These are phyloP conservation scores for Ptychodera flava DNA, from an alignment of 35 echinoderm and acorn worm species.

Conservation along the genomic window DNA sequence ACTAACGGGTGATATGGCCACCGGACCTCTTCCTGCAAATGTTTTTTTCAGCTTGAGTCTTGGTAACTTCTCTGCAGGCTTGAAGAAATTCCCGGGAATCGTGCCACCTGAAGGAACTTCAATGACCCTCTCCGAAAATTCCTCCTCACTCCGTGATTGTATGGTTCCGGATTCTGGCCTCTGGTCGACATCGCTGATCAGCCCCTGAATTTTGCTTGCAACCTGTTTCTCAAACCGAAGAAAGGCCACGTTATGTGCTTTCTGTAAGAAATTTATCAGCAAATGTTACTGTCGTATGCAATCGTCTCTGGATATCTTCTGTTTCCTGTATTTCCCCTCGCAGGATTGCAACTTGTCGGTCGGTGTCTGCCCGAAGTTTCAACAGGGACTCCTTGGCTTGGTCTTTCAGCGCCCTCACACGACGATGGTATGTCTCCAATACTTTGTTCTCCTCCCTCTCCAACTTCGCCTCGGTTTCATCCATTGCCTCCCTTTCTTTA, in stretches of 20 bases:
- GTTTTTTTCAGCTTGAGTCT: too few species aligned
- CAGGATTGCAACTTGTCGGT: background rate
- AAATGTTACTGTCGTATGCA: background rate
- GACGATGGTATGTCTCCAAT: background rate
- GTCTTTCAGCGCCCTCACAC: background rate
- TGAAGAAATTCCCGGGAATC: too few species aligned
- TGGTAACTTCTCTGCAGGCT: too few species aligned
- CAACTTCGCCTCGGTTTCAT: background rate
- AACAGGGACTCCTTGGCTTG: background rate
- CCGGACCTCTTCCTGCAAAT: too few species aligned
- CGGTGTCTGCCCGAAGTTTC: background rate
- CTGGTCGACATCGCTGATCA: background rate
- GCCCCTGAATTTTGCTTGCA: background rate
- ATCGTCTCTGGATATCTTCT: background rate
- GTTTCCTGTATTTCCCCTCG: background rate
- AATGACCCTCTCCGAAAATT: too few species aligned
- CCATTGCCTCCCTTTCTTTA: background rate
- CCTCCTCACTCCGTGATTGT: background rate
- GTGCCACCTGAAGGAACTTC: too few species aligned
- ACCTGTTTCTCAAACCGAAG: background rate
- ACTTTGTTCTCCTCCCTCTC: background rate
- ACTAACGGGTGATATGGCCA: too few species aligned
- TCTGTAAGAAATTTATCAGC: background rate
- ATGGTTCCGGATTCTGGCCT: background rate
- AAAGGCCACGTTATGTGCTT: background rate